Percentiles rank a stretch among this genome's conserved stretches.
Evolutionary conservation across 2,888 invertebrate genomes (phyloP).

Genomic region (Ochropleura leucogaster): DNA sequence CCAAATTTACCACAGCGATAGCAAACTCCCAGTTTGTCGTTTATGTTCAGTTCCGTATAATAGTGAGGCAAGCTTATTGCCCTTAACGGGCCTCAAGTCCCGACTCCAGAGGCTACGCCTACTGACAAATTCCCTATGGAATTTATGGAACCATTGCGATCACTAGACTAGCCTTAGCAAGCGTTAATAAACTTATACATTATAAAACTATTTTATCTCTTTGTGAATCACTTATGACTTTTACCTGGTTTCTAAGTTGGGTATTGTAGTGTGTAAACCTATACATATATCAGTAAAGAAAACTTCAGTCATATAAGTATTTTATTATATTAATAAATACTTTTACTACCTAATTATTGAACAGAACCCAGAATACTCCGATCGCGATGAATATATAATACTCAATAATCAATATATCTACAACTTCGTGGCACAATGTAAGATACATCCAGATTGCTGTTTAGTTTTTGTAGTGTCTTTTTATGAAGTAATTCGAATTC

Average conservation of each 20-base stretch:
- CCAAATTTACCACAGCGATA: too few species aligned
- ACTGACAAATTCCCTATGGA: neutral
- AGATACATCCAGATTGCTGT: neutral
- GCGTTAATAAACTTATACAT: neutral
- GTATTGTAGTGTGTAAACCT: neutral
- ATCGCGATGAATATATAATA: neutral
- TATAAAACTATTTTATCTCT: neutral
- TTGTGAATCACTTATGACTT: neutral
- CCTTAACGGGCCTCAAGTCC: too few species aligned
- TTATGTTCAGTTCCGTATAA: neutral
- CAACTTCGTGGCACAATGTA: neutral
- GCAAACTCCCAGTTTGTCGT: neutral
- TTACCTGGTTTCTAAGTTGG: neutral
- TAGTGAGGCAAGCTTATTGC: neutral
- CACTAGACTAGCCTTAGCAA: neutral
- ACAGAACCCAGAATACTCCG: neutral
- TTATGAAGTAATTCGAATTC: constrained; percentile 7
- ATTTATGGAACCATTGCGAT: too few species aligned
- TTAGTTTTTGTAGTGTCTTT: constrained; percentile 17
- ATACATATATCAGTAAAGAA: constrained; percentile 9
- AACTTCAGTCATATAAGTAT: neutral
- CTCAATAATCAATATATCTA: neutral
- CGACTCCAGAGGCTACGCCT: neutral
- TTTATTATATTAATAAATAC: constrained; percentile 17
- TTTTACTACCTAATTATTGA: neutral